phyloP scores from a whole-genome alignment of 2,113 vertebrate genomes.

The Dinomys branickii region DNA sequence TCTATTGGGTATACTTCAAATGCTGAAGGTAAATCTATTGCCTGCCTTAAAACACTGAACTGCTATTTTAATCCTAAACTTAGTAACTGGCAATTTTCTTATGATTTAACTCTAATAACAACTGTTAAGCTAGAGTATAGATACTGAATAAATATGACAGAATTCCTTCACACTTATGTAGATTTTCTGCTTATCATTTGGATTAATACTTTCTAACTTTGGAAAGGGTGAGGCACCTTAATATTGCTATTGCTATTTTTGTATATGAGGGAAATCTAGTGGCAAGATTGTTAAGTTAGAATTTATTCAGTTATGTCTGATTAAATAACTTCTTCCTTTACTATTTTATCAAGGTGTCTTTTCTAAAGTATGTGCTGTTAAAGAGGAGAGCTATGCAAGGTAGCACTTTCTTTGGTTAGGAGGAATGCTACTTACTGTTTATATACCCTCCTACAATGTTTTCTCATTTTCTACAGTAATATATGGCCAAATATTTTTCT shows the following conservation, averaged over 20 bases:
- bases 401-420: not conserved
- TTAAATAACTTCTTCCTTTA: not conserved
- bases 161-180: not conserved
- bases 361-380: not conserved
- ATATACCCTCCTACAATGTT: not conserved
- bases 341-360: not conserved
- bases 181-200: slow-evolving; percentile 19
- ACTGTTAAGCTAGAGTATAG: slow-evolving; percentile 1
- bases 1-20: slow-evolving; percentile 85
- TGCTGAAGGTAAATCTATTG: slow-evolving; percentile 88
- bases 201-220: not conserved
- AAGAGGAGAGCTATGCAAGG: not conserved
- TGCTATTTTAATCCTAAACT: slow-evolving; percentile 37
- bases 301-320: not conserved
- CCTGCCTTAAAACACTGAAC: slow-evolving; percentile 21
- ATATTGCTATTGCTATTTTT: not conserved
- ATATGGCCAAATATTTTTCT: not conserved
- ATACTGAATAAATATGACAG: slow-evolving; percentile 9
- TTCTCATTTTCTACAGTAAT: slow-evolving; percentile 5
- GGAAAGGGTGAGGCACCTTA: not conserved
- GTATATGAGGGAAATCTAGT: not conserved
- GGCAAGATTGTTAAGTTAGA: not conserved
- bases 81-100: not conserved
- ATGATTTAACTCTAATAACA: not conserved
- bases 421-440: not conserved